Evolutionary conservation across 2,797 vertebrate genomes (phyloP).

Genomic region (Darevskia nairensis): DNA sequence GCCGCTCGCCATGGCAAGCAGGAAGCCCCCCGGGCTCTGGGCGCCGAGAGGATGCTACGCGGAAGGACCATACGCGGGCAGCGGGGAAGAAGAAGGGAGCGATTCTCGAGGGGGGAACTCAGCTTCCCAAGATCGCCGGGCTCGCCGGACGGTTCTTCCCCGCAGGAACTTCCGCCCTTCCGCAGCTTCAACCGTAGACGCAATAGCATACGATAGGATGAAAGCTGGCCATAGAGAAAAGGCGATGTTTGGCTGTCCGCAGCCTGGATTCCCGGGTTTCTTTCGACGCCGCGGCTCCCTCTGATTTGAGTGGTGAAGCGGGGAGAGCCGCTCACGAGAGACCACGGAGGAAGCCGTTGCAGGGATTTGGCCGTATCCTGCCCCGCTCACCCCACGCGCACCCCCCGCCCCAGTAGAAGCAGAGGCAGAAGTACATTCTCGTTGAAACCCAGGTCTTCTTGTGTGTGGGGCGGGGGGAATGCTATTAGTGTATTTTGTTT

Average conservation of each 20-base stretch:
- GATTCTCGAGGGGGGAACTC: background rate
- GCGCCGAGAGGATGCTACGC: fast-evolving
- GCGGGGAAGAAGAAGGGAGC: too few species aligned
- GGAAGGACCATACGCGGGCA: too few species aligned
- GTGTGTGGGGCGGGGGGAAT: too few species aligned
- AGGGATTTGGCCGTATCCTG: background rate
- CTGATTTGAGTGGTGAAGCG: background rate
- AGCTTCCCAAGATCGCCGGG: fast-evolving
- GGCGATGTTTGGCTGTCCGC: too few species aligned
- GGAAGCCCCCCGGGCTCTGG: background rate
- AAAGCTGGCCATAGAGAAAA: background rate
- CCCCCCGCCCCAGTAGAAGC: background rate
- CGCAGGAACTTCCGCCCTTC: background rate
- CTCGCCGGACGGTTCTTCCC: background rate
- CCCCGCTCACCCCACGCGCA: too few species aligned
- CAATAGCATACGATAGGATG: too few species aligned
- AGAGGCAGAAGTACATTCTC: background rate
- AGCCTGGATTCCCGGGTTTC: too few species aligned
- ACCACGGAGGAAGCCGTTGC: background rate
- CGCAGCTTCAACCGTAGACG: background rate
- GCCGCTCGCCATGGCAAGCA: constrained; percentile 29
- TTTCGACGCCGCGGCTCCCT: background rate
- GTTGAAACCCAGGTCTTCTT: background rate
- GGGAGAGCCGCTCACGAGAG: background rate
- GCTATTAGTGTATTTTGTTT: background rate